A percentile compares a stretch with the other conserved stretches of the same genome.
These are phyloP conservation scores for Paracentrotus lividus DNA, from an alignment of 53 echinoderm and acorn worm genomes.

Conservation along the genomic window DNA sequence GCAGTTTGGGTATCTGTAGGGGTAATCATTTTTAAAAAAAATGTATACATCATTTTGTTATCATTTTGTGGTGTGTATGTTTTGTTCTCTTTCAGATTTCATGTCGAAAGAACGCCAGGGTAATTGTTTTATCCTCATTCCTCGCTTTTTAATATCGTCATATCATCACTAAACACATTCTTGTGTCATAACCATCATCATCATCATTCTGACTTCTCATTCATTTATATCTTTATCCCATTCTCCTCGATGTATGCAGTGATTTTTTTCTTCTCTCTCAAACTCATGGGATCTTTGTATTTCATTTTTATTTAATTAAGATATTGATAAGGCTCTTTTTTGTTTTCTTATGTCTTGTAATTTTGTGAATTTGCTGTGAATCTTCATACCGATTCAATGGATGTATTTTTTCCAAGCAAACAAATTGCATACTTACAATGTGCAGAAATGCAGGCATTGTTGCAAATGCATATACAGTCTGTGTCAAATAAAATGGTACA, in stretches of 20 bases:
- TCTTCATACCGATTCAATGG: neutral
- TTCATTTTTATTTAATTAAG: neutral
- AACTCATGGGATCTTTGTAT: neutral
- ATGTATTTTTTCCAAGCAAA: too few relatives aligned
- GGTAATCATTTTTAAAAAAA: too few relatives aligned
- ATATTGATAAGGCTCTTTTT: neutral
- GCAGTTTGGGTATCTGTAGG: too few relatives aligned
- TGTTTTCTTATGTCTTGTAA: neutral
- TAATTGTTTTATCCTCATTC: constrained; percentile 35
- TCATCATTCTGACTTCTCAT: neutral
- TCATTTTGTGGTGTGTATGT: constrained; percentile 28
- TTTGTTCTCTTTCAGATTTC: constrained; percentile 27
- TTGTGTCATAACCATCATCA: constrained; percentile 21
- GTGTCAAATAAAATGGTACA: too few relatives aligned
- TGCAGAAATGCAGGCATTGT: too few relatives aligned
- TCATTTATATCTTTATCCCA: neutral
- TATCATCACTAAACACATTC: neutral
- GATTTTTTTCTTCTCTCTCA: neutral
- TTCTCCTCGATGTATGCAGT: neutral
- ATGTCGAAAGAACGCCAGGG: constrained; percentile 32
- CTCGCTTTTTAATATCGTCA: neutral
- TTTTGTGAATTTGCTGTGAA: neutral
- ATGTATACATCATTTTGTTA: constrained; percentile 8
- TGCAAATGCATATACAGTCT: too few relatives aligned
- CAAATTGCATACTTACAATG: too few relatives aligned